Percentiles rank a stretch among this genome's conserved stretches.
phyloP scores from a whole-genome alignment of 2,113 vertebrate genomes.

The Calypte anna region DNA sequence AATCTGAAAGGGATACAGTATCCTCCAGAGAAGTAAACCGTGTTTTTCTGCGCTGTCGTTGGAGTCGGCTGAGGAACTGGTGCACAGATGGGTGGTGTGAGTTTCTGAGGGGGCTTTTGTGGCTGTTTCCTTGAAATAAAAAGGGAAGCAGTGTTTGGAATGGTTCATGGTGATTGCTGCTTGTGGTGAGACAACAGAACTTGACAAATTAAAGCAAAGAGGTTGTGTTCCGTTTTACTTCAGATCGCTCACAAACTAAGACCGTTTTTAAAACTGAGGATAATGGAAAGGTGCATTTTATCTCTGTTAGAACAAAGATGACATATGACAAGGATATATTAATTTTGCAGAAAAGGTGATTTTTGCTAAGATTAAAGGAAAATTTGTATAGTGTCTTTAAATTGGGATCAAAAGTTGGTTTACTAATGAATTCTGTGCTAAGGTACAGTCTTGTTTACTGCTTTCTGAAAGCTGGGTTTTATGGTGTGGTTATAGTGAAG shows the following conservation, averaged over 20 bases:
- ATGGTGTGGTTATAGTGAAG: slow-evolving; percentile 31
- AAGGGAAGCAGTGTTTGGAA: background rate
- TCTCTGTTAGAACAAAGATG: slow-evolving; percentile 6
- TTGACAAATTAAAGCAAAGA: background rate
- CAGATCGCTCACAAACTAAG: background rate
- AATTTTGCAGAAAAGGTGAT: background rate
- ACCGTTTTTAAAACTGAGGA: background rate
- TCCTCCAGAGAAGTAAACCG: slow-evolving; percentile 15
- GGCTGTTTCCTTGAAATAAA: background rate
- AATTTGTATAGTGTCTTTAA: slow-evolving; percentile 19
- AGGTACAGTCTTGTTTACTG: slow-evolving; percentile 71
- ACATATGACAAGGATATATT: slow-evolving; percentile 7
- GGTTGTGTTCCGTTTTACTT: slow-evolving; percentile 25
- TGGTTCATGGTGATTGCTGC: background rate
- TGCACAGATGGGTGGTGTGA: background rate
- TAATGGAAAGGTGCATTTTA: background rate
- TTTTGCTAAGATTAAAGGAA: background rate
- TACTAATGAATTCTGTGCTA: slow-evolving; percentile 50
- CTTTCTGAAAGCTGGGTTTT: slow-evolving; percentile 52
- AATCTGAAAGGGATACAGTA: slow-evolving; percentile 32
- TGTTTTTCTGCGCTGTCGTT: slow-evolving; percentile 31
- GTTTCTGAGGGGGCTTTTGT: background rate
- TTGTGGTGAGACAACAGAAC: background rate
- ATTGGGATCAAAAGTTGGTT: slow-evolving; percentile 63
- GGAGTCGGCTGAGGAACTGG: background rate